Percentiles rank a stretch among this genome's conserved stretches.
Evolutionary conservation across 2,797 vertebrate species (phyloP).

Genomic region (Enteromius trimaculatus): DNA sequence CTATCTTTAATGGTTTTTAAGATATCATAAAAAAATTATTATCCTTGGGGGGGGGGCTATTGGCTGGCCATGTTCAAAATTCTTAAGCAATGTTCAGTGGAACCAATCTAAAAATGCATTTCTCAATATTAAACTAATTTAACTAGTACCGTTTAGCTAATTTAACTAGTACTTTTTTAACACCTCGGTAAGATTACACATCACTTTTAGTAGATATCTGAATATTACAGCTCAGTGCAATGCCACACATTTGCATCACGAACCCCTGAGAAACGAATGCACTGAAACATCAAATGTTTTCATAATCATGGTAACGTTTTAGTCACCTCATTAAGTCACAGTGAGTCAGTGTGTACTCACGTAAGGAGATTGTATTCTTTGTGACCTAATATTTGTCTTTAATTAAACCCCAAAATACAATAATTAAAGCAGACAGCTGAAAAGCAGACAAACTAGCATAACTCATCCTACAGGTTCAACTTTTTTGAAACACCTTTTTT

Average conservation of each 20-base stretch:
- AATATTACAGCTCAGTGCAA: neutral
- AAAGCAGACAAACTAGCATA: slow-evolving; percentile 53
- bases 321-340: slow-evolving; percentile 14
- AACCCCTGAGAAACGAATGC: slow-evolving; percentile 4
- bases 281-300: slow-evolving; percentile 25
- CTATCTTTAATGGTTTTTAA: neutral
- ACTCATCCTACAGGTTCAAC: slow-evolving; percentile 51
- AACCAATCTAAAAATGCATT: neutral
- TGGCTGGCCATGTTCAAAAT: neutral
- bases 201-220: neutral
- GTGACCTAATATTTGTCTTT: slow-evolving; percentile 42
- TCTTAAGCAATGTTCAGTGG: neutral
- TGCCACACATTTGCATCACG: slow-evolving; percentile 8
- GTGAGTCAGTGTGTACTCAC: slow-evolving; percentile 34
- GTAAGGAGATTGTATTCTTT: slow-evolving; percentile 2
- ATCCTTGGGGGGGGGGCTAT: neutral
- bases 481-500: slow-evolving; percentile 43
- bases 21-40: neutral
- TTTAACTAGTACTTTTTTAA: neutral
- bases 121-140: neutral
- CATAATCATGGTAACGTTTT: slow-evolving; percentile 20
- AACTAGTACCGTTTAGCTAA: neutral
- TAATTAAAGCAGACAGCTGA: slow-evolving; percentile 47
- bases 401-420: slow-evolving; percentile 30
- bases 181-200: neutral